phyloP scores from a whole-genome alignment of 2,888 invertebrate species.

The Volucella inanis region DNA sequence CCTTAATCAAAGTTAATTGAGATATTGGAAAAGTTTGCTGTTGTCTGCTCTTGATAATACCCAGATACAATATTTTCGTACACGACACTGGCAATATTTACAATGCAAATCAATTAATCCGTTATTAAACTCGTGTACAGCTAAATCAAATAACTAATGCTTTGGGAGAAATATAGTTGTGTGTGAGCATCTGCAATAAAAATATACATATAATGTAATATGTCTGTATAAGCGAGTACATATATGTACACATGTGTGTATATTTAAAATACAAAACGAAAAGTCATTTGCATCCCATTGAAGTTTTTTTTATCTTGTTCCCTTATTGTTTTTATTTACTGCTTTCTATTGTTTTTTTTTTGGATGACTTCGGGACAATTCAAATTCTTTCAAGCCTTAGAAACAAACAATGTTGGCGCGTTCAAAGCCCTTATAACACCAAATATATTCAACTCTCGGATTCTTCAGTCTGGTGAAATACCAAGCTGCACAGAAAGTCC shows the following conservation, averaged over 20 bases:
- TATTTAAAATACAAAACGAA: slow-evolving; percentile 37
- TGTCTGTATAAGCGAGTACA: background rate
- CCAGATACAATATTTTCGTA: slow-evolving; percentile 7
- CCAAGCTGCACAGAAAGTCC: slow-evolving; percentile 52
- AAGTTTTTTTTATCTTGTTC: slow-evolving; percentile 23
- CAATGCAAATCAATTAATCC: slow-evolving; percentile 67
- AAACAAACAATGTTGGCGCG: slow-evolving; percentile 41
- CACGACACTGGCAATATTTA: slow-evolving; percentile 60
- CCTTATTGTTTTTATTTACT: background rate
- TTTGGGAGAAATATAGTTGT: slow-evolving; percentile 2
- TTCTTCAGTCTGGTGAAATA: slow-evolving; percentile 43
- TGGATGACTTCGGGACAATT: slow-evolving; percentile 35
- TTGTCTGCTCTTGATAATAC: slow-evolving; percentile 29
- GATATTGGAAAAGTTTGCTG: slow-evolving; percentile 63
- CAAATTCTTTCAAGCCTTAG: slow-evolving; percentile 40
- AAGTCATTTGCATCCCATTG: slow-evolving; percentile 46
- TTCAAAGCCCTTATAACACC: slow-evolving; percentile 9
- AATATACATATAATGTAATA: too few relatives aligned
- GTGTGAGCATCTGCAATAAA: too few relatives aligned
- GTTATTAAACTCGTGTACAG: slow-evolving; percentile 58
- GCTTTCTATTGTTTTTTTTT: slow-evolving; percentile 16
- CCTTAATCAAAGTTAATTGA: slow-evolving; percentile 62
- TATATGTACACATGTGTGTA: slow-evolving; percentile 11
- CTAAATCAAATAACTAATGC: slow-evolving; percentile 64
- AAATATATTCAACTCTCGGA: slow-evolving; percentile 29